A percentile compares a stretch with the other conserved stretches of the same genome.
Evolutionary conservation across 2,797 vertebrate genomes (phyloP).

Genomic region (Leucoraja ocellata): DNA sequence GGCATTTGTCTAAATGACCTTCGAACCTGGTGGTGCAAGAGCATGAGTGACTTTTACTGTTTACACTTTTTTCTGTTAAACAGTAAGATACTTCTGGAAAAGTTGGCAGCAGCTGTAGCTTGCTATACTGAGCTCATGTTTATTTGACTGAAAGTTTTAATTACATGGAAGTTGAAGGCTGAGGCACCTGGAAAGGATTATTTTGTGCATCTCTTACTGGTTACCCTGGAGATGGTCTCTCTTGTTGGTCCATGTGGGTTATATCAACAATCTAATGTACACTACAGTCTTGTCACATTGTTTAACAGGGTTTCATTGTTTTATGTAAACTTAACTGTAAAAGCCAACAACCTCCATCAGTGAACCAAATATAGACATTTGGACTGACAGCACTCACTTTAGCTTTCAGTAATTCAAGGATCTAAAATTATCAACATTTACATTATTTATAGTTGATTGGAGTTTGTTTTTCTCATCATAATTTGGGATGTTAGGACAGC

Average conservation of each 20-base stretch:
- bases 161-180: background rate
- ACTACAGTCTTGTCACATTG: background rate
- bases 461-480: background rate
- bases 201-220: background rate
- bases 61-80: background rate
- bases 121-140: background rate
- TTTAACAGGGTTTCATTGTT: constrained; percentile 28
- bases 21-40: background rate
- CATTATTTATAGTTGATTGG: background rate
- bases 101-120: background rate
- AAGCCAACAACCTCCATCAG: background rate
- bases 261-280: constrained; percentile 27
- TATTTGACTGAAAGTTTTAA: constrained; percentile 31
- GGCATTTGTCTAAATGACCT: constrained; percentile 16
- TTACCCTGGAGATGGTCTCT: constrained; percentile 16
- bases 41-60: background rate
- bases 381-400: background rate
- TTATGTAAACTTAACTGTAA: constrained; percentile 21
- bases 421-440: background rate
- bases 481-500: background rate
- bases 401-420: background rate
- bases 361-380: background rate
- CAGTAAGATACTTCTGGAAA: background rate
- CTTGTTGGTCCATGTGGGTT: background rate
- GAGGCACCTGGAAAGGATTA: constrained; percentile 10